A percentile compares a stretch with the other conserved stretches of the same genome.
Conservation (phyloP, 2,113 vertebrate species). For the Barbus barbus region DNA sequence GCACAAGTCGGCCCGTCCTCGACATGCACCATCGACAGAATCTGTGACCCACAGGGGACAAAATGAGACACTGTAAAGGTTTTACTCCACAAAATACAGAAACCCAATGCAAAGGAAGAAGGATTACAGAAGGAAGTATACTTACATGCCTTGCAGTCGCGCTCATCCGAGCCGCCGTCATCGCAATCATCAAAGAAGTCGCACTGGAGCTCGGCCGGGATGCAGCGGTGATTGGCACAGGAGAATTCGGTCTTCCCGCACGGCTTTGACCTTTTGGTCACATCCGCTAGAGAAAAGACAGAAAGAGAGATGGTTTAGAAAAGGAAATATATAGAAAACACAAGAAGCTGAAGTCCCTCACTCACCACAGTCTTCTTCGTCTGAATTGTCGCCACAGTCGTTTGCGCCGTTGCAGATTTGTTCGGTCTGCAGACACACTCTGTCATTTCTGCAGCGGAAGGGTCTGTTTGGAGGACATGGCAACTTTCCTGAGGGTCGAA, state of each 20-base stretch:
- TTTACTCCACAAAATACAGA: background rate
- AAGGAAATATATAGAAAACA: too few relatives aligned
- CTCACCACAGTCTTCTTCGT: conserved; percentile 82
- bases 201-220: conserved; percentile 80
- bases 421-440: conserved; percentile 77
- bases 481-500: conserved; percentile 74
- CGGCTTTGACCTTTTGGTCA: conserved; percentile 67
- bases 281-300: conserved; percentile 65
- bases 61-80: background rate
- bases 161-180: conserved; percentile 82
- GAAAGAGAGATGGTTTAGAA: background rate
- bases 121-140: conserved; percentile 19
- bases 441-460: conserved; percentile 79
- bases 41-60: conserved; percentile 60
- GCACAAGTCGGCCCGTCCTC: conserved; percentile 78
- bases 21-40: conserved; percentile 74
- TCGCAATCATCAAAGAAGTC: conserved; percentile 86
- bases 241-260: conserved; percentile 85
- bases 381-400: conserved; percentile 85
- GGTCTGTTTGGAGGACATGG: conserved; percentile 81
- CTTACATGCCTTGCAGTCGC: conserved; percentile 81
- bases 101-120: background rate
- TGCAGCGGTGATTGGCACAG: conserved; percentile 80
- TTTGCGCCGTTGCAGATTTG: conserved; percentile 81
- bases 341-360: too few relatives aligned